Evolutionary conservation across 2,888 invertebrate genomes (phyloP).

Genomic region (Polydrusus pterygomalis): DNA sequence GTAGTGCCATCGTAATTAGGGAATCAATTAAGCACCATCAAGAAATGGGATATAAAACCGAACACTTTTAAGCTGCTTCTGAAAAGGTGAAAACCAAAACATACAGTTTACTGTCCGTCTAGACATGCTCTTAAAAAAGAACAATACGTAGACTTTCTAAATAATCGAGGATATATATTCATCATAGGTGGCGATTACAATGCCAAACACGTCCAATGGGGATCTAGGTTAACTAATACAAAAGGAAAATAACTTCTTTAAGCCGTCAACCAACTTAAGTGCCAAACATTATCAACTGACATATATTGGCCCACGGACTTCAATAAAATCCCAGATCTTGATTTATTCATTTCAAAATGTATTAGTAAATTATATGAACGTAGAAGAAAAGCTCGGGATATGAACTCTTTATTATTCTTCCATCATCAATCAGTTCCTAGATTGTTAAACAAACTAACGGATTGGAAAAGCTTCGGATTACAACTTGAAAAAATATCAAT

Average conservation of each 20-base stretch:
- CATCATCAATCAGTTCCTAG: no score
- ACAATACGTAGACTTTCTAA: not conserved
- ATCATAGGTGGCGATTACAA: not conserved
- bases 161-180: not conserved
- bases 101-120: not conserved
- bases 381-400: slow-evolving; percentile 43
- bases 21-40: not conserved
- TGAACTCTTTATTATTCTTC: slow-evolving; percentile 48
- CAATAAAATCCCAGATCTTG: no score
- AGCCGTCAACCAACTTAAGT: slow-evolving; percentile 22
- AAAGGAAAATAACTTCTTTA: slow-evolving; percentile 16
- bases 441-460: no score
- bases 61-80: not conserved
- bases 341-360: no score
- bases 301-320: no score
- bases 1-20: not conserved
- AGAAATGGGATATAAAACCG: not conserved
- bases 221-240: not conserved
- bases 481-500: no score
- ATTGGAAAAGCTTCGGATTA: no score
- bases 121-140: no score
- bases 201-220: not conserved
- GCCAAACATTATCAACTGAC: not conserved
- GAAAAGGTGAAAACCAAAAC: not conserved
- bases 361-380: slow-evolving; percentile 32